A percentile compares a stretch with the other conserved stretches of the same genome.
Conservation (phyloP, 2,113 vertebrate genomes). For the Callospermophilus lateralis region DNA sequence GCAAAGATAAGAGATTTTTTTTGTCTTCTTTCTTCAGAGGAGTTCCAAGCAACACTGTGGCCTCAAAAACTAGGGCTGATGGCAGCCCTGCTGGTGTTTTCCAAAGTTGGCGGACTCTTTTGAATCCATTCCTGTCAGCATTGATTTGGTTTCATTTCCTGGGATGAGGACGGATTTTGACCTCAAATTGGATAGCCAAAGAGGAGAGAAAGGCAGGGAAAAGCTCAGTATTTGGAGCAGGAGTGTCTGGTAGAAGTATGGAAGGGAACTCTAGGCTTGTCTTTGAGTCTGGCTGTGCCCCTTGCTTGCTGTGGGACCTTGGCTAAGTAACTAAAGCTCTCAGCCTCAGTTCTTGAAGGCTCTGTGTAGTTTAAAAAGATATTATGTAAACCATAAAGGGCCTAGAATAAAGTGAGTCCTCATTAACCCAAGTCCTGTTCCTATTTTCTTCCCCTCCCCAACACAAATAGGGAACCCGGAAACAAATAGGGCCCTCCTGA, state of each 20-base stretch:
- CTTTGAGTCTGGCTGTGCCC: neutral
- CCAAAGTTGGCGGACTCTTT: slow-evolving; percentile 61
- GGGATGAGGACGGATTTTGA: slow-evolving; percentile 42
- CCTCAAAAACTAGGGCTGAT: slow-evolving; percentile 2
- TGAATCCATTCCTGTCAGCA: slow-evolving; percentile 59
- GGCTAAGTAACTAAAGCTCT: neutral
- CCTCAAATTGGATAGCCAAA: slow-evolving; percentile 49
- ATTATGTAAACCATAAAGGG: neutral
- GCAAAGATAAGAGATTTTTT: slow-evolving; percentile 32
- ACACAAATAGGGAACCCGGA: neutral
- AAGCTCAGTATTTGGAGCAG: neutral
- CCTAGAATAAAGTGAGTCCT: neutral
- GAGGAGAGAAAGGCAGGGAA: neutral
- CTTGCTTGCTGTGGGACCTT: neutral
- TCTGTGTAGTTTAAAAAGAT: slow-evolving; percentile 14
- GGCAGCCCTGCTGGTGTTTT: slow-evolving; percentile 40
- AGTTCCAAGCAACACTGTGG: slow-evolving; percentile 34
- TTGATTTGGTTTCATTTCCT: slow-evolving; percentile 53
- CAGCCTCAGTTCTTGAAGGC: slow-evolving; percentile 7
- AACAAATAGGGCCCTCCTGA: neutral
- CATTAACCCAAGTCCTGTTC: neutral
- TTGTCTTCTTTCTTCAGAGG: slow-evolving; percentile 52
- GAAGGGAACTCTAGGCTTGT: neutral
- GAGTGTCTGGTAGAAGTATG: neutral
- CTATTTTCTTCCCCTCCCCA: neutral